Evolutionary conservation across 2,888 invertebrate genomes (phyloP), one percentile per base, ranked within the genome.

Genomic region (Desoria tigrina): DNA sequence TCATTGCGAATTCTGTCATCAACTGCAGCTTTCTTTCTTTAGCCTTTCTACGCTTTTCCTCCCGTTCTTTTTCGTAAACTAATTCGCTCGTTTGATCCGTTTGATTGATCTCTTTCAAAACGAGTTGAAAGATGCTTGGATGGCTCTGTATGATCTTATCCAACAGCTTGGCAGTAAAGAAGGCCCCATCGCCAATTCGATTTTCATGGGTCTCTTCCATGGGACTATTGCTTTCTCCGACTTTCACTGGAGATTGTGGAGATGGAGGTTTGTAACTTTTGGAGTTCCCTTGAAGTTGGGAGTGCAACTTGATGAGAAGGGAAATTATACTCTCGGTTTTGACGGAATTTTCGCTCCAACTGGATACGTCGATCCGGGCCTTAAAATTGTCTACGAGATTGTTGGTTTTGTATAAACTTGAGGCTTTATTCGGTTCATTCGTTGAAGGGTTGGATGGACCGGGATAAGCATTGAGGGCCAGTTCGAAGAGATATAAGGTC

Each of bases 1-100:
- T 66, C 65, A 65, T 66, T 7, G 72, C 68, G 28, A 51, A 63
- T 26, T 72, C 65, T 11, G 63, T 64, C 60, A 72, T 66, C 14
- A 68, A 45, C 24, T 62, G 60, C 2, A 66, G 11, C 28, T 59
- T 70, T 26, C 69, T 56, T 37, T 72, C 72, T 32, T 69, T 70
- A 2, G 66, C 68, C 49, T 61, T 62, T 50, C 66, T 56, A 45
- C 66, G 23, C 39, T 59, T 60, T 28, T 72, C 70, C 49, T 68
- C 72, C 24, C 67, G 60, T 39, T 72, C 69, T 18, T 50, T 68
- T 32, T 68, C 69, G 37, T 66, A 63, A 23, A 27, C 50, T 37
- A 26, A 26, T 27, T 26, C 55, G 1, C 21, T n/a, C 32, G 56
- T 42, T 28, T 42, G 14, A 49, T 45, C 21, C 21, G 21, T 24